These are phyloP conservation scores for Podotricha telesiphe DNA, from an alignment of 2,888 invertebrate genomes.

Conservation along the genomic window DNA sequence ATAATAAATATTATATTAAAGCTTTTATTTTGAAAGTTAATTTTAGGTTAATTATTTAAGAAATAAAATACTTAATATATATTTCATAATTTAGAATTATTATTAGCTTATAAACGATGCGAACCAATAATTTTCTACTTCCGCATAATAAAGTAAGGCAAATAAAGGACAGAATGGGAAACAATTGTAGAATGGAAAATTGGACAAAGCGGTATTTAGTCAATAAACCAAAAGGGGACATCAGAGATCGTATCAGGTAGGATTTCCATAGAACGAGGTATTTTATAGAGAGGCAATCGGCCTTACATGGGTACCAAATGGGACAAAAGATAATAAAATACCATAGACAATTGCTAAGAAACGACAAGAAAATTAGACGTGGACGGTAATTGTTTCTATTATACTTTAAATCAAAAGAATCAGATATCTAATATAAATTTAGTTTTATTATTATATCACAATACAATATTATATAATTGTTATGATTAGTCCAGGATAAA, in stretches of 20 bases:
- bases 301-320: slow-evolving; percentile 49
- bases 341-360: slow-evolving; percentile 39
- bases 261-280: slow-evolving; percentile 63
- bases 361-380: slow-evolving; percentile 38
- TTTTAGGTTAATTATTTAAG: no score
- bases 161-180: slow-evolving; percentile 57
- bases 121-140: slow-evolving; percentile 46
- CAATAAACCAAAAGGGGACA: slow-evolving; percentile 56
- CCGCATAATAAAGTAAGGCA: slow-evolving; percentile 57
- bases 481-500: not conserved
- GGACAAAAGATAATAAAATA: slow-evolving; percentile 45
- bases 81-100: not conserved
- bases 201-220: slow-evolving; percentile 53
- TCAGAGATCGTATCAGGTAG: slow-evolving; percentile 58
- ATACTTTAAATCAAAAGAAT: not conserved
- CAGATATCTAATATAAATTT: not conserved
- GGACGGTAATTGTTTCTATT: slow-evolving; percentile 1
- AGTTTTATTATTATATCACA: not conserved
- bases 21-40: not conserved
- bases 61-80: not conserved
- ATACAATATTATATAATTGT: not conserved
- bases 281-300: slow-evolving; percentile 62
- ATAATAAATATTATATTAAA: not conserved
- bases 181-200: slow-evolving; percentile 58
- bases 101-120: slow-evolving; percentile 32